Evolutionary conservation across 1,140 invertebrate species (phyloP), one percentile per base, ranked within the genome.

Genomic region (Octopus bimaculoides): DNA sequence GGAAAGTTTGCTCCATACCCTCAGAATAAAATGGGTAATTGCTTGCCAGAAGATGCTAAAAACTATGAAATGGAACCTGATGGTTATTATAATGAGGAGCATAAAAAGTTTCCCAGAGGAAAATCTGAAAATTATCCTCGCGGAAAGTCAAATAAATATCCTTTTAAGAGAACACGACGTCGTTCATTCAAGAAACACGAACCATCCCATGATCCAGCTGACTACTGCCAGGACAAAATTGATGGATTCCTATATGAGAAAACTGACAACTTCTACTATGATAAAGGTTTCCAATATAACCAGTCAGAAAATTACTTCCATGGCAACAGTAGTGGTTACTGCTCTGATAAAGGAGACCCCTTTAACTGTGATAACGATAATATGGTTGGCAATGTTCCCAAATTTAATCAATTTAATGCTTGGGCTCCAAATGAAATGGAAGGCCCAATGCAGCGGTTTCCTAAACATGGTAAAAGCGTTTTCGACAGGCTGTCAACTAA

Each of bases 221-320:
- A 71, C 26, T 71, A 71, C 26, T n/a, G 17, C 66, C 66, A 71
- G 14, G 66, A 71, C 3, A 17, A 71, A 71, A n/a, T 20, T 14
- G 66, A 71, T 14, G 66, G 66, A 14, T 71, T 71, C 6, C 26
- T 71, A 20, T 71, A 71, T 71, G 66, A 71, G 66, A 71, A 71
- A 71, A n/a, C 66, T 20, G 14, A 71, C 7, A 5, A 71, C 6
- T 71, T 5, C 14, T 6, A 0, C 14, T 71, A n/a, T 17, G 26
- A 71, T 6, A 9, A 71, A 20, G 66, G 66, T 17, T 71, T n/a
- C 26, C 26, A 14, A 71, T 6, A 71, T 20, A 71, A 71, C 26
- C 26, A 20, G 6, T 20, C 66, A n/a, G 66, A 71, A 5, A 8
- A 20, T 6, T 20, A 5, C 14, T 17, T 12, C 17, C 66, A 4